These are phyloP conservation scores for Oncorhynchus masou DNA, from an alignment of 2,113 vertebrate genomes.

Conservation along the genomic window DNA sequence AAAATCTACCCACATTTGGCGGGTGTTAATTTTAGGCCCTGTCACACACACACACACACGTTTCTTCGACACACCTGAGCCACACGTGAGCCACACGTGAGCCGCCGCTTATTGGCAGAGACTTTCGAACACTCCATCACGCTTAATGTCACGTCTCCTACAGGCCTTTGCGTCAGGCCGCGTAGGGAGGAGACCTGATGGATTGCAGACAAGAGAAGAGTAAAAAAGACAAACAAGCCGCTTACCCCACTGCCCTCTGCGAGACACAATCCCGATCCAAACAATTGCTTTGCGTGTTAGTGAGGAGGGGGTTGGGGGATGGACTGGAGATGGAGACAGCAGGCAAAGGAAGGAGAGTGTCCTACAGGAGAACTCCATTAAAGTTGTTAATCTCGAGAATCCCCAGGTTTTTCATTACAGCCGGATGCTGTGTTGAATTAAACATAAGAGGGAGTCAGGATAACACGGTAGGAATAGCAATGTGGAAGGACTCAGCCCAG, in stretches of 20 bases:
- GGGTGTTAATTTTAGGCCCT: no score
- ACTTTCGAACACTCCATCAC: constrained; percentile 15
- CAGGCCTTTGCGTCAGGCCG: not conserved
- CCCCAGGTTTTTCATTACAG: constrained; percentile 24
- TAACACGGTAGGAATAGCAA: constrained; percentile 12
- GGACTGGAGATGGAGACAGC: not conserved
- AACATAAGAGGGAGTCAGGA: constrained; percentile 11
- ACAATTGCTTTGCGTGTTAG: not conserved
- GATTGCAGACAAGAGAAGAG: constrained; percentile 15
- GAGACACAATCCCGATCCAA: not conserved
- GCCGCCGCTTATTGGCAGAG: not conserved
- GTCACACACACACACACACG: not conserved
- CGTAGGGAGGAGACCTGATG: constrained; percentile 17
- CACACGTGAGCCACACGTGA: not conserved
- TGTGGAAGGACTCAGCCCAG: not conserved
- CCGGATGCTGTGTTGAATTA: constrained; percentile 32
- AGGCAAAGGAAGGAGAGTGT: not conserved
- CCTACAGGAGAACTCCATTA: not conserved
- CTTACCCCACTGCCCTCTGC: constrained; percentile 25
- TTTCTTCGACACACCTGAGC: not conserved
- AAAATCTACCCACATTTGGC: no score
- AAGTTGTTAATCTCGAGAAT: constrained; percentile 19
- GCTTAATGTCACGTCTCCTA: constrained; percentile 14
- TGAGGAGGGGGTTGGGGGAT: not conserved
- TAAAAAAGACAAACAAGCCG: constrained; percentile 25